Evolutionary conservation across 1,140 invertebrate species (phyloP), one percentile per base, ranked within the genome.

Genomic region (Cyrtorhinus lividipennis): DNA sequence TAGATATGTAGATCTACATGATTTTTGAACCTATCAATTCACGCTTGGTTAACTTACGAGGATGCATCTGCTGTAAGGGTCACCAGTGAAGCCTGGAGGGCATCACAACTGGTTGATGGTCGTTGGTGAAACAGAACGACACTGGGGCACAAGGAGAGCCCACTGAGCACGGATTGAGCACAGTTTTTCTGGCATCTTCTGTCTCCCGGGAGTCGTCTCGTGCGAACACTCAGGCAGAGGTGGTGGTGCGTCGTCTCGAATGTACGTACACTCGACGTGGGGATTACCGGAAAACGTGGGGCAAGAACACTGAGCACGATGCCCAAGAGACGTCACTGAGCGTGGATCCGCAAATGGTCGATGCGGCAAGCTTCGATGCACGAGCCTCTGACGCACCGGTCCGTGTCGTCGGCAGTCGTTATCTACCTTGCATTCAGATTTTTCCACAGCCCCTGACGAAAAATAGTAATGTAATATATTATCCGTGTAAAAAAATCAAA

Each of bases 281-380:
- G 90, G 82, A 73, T 92, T 90, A 68, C 91, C 91, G 44, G 78
- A 79, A 71, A 88, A 93, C 5, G 79, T 72, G 13, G 88, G 80
- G 73, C 92, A 95, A 12, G 79, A 77, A 69, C 91, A 95, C 15
- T 84, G 78, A 1, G 84, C 84, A 63, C 81, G 80, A 70, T 94
- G 90, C 66, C 83, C 80, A 5, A 79, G 71, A 1, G 88, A 81
- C 69, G 78, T 82, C 92, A 95, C 65, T 88, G 79, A 2, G 92
- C 90, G 69, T 92, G 93, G 1, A 85, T 74, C 58, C 91, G 91
- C 69, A 91, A 95, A 2, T 79, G 75, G 61, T 87, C 82, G 13
- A 85, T 75, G 46, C 79, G 78, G 69, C 90, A 94, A 15, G 87
- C 87, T 63, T 89, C 83, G 2, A 86, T 72, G 68, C 90, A 93